Evolutionary conservation across 2,113 vertebrate genomes (phyloP), one percentile per base, ranked within the genome.

Genomic region (Nansenia antarctica): DNA sequence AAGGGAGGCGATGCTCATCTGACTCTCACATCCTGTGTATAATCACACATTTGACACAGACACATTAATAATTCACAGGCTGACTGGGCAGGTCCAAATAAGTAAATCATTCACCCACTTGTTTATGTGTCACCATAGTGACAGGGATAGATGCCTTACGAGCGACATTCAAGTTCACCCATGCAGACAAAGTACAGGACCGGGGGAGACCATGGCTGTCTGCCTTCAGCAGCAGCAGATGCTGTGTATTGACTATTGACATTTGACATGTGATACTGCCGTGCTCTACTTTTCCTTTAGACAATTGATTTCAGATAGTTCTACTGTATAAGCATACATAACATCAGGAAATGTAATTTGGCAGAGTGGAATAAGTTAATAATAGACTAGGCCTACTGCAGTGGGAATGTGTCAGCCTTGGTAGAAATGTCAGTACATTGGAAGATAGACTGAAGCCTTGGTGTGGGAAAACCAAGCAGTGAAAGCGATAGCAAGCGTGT

Each of bases 51-150:
- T 76, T 69, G 63, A 74, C 61, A 76, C 65, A 70, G 69, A 52
- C 65, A 34, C 77, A 86, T 92, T 88, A 92, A 93, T 92, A 89
- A 92, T 93, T 93, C 81, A 93, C 88, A 82, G 74, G 76, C 52
- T 62, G 69, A 78, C 72, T 55, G 53, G 1, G 53, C 71, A 34
- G 24, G 58, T 64, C 61, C 55, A 82, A 68, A 70, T 59, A n/a
- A 82, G 89, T 92, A 91, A 93, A 91, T 91, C 88, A 91, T 92
- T 92, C 76, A 92, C 90, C 73, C 67, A 54, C 61, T 58, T 65
- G 54, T 70, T 71, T 82, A 85, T 79, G 73, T 75, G 85, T 91
- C 71, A 65, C 85, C 79, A 88, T 84, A 67, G 87, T n/a, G 73
- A 92, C 65, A 47, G 58, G 66, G 69, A 77, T 2, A 60, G 64